Conservation (phyloP, 1,140 invertebrate species). For the Drosophila hydei region DNA sequence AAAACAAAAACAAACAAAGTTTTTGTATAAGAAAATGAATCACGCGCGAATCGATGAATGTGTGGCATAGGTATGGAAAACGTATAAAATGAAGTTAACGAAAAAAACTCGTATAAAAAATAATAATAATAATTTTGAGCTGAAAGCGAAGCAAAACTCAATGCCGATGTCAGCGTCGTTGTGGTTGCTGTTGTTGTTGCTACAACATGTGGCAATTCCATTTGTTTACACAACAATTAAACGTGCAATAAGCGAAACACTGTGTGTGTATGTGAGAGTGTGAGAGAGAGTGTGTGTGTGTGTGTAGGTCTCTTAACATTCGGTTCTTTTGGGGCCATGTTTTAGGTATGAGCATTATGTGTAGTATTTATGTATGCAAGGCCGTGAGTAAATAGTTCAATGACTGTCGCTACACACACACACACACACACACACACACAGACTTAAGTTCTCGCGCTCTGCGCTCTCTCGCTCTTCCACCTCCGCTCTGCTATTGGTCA, state of each 20-base stretch:
- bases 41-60: slow-evolving; percentile 23
- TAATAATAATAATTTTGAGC: slow-evolving; percentile 1
- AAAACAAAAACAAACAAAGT: no score
- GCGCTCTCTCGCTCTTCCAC: slow-evolving; percentile 5
- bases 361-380: slow-evolving; percentile 51
- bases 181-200: slow-evolving; percentile 8
- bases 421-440: no score
- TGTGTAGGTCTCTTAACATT: neutral
- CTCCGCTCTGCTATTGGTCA: slow-evolving; percentile 46
- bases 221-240: slow-evolving; percentile 73
- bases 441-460: slow-evolving; percentile 21
- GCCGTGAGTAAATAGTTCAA: slow-evolving; percentile 77
- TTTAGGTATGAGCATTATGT: slow-evolving; percentile 19
- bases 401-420: slow-evolving; percentile 55
- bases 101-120: neutral
- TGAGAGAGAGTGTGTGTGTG: neutral
- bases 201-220: slow-evolving; percentile 46
- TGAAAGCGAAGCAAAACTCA: slow-evolving; percentile 31
- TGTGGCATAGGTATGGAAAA: neutral
- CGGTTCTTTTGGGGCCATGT: slow-evolving; percentile 20
- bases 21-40: slow-evolving; percentile 14
- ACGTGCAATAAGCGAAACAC: slow-evolving; percentile 50
- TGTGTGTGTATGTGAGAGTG: neutral
- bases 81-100: slow-evolving; percentile 13
- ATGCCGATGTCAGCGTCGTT: slow-evolving; percentile 17